Conservation (phyloP, 2,888 invertebrate genomes). For the Danaus chrysippus region DNA sequence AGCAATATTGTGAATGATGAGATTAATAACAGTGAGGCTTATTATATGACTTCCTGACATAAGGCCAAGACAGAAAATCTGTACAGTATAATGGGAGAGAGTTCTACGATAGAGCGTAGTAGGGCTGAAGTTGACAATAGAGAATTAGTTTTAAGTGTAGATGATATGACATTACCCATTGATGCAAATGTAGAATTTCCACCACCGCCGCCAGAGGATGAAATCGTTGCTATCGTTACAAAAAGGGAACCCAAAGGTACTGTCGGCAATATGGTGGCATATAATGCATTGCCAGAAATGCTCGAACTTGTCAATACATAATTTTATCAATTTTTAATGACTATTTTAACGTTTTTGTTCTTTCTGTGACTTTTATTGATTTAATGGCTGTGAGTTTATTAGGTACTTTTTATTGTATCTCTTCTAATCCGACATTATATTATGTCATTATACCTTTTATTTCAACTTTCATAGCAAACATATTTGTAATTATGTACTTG, state of each 20-base stretch:
- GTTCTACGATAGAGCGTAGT: constrained; percentile 62
- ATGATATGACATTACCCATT: constrained; percentile 64
- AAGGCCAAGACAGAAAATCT: constrained; percentile 76
- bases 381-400: constrained; percentile 51
- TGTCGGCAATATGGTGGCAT: constrained; percentile 75
- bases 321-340: constrained; percentile 24
- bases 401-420: constrained; percentile 4
- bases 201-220: constrained; percentile 68
- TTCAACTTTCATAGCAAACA: constrained; percentile 44
- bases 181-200: constrained; percentile 60
- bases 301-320: constrained; percentile 66
- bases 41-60: constrained; percentile 86
- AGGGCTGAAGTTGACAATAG: constrained; percentile 73
- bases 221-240: constrained; percentile 73
- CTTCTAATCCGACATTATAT: not conserved
- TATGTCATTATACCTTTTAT: constrained; percentile 36
- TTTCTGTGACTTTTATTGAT: constrained; percentile 36
- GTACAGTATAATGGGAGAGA: constrained; percentile 79
- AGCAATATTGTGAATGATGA: constrained; percentile 83
- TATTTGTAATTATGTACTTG: constrained; percentile 42
- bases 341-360: constrained; percentile 19
- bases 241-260: constrained; percentile 70
- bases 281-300: constrained; percentile 75
- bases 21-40: constrained; percentile 81
- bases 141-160: constrained; percentile 72